Conservation (phyloP, 2,888 invertebrate genomes). For the Griposia aprilina region DNA sequence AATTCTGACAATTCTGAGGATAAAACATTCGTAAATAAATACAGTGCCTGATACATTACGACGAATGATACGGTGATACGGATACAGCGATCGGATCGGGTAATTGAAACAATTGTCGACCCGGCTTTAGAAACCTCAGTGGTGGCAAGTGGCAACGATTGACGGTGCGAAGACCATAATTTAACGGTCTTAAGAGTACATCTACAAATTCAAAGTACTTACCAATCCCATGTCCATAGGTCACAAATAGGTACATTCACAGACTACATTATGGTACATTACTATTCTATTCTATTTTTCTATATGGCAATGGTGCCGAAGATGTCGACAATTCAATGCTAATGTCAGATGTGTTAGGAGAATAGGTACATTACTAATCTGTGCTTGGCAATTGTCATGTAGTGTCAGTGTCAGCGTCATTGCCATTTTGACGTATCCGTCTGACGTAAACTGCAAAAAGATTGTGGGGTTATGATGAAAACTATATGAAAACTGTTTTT, state of each 20-base stretch:
- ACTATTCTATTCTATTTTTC: no score
- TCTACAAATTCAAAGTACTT: background rate
- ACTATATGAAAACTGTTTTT: slow-evolving; percentile 8
- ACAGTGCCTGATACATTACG: no score
- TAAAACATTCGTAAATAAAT: no score
- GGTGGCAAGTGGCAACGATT: background rate
- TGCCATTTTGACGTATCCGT: slow-evolving; percentile 6
- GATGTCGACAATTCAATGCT: no score
- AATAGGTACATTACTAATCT: background rate
- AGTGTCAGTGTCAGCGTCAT: slow-evolving; percentile 1
- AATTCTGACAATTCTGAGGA: no score
- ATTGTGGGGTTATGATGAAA: slow-evolving; percentile 47
- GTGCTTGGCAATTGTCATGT: background rate
- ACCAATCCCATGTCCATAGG: background rate
- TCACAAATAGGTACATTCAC: background rate
- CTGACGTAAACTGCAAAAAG: slow-evolving; percentile 35
- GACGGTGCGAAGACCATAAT: background rate
- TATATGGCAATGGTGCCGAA: no score
- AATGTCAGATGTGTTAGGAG: no score
- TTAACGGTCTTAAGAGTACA: background rate
- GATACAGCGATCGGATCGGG: no score
- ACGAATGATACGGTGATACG: no score
- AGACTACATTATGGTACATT: no score
- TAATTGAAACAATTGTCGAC: no score
- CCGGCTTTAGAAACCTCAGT: no score